Base-by-base conservation (phyloP, 2,797 vertebrate genomes). In the Eutrigla gurnardus region DNA sequence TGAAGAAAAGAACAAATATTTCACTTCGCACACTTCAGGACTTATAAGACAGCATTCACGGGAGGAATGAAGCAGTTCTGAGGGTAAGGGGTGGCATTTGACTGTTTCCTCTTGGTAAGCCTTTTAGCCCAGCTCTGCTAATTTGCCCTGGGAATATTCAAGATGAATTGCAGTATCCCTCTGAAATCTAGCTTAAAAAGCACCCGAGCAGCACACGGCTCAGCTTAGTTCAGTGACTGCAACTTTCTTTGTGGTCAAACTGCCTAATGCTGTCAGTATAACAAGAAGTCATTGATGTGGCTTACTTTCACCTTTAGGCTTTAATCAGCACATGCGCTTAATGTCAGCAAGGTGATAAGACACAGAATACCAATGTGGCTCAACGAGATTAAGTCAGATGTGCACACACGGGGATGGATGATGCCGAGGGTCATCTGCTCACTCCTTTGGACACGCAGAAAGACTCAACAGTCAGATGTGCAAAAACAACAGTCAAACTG, bases 341-440 rank as follows among this genome's bases (percentile, higher is more conserved):
- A 85, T 81, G 72, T 80, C 82, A 84, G 70, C 10, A 2, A 81
- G 77, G 83, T 84, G 78, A 73, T 72, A 50, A 54, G 50, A 74
- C 57, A 46, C 52, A 65, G 64, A 70, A 59, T 75, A 55, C 18
- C 70, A 74, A 12, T 62, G 64, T 73, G 76, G 63, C 71, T 75
- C 55, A 82, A 55, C 77, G 55, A 80, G 70, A 88, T 85, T 59
- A 72, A 75, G 69, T 78, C 49, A 77, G 47, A 73, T 61, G 52
- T 54, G 55, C 71, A 76, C 49, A 73, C 52, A 33, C 3, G 50
- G 70, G n/a, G 57, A 65, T 52, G 37, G 57, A 35, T 63, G 65
- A 62, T 37, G 62, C 77, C 52, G 33, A 42, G 37, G 70, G 18
- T 65, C 18, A 76, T 78, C 71, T 57, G 15, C 42, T 55, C 33